phyloP scores from a whole-genome alignment of 1,140 invertebrate genomes.

The Harpegnathos saltator region DNA sequence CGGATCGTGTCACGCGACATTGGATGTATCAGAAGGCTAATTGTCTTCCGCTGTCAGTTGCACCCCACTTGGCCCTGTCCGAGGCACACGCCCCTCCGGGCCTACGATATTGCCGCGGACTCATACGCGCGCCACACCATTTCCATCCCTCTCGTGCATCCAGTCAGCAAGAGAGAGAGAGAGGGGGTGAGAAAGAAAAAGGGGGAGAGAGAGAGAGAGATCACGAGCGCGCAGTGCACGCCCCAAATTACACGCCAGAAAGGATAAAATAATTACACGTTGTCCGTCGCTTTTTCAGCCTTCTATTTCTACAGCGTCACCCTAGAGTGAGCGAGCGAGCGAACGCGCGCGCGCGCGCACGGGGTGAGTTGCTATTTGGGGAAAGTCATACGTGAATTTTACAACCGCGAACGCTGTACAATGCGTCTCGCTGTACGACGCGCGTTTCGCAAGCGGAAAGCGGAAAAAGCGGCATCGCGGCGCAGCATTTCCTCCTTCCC shows the following conservation, averaged over 20 bases:
- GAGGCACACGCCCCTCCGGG: constrained; percentile 78
- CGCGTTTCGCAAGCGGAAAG: constrained; percentile 31
- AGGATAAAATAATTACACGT: constrained; percentile 81
- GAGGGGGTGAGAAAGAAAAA: too few species aligned
- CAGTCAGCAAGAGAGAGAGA: constrained; percentile 28
- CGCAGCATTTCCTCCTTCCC: not conserved
- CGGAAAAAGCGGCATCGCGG: not conserved
- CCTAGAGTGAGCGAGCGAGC: not conserved
- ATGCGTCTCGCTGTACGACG: too few species aligned
- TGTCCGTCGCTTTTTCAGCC: constrained; percentile 37
- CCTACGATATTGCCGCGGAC: constrained; percentile 58
- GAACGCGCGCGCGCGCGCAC: not conserved
- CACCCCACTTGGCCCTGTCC: constrained; percentile 79
- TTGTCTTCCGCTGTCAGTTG: constrained; percentile 82
- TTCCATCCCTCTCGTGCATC: constrained; percentile 30
- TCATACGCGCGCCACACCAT: constrained; percentile 6
- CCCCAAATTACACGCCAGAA: constrained; percentile 80
- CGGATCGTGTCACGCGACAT: constrained; percentile 64
- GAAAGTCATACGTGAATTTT: constrained; percentile 59
- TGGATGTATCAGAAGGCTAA: constrained; percentile 81
- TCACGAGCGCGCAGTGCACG: constrained; percentile 61
- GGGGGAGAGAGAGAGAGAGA: too few species aligned
- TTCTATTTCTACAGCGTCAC: constrained; percentile 50
- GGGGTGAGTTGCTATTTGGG: constrained; percentile 42
- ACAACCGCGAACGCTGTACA: constrained; percentile 5